Conservation (phyloP, 2,888 invertebrate species). For the Agriopis marginaria region DNA sequence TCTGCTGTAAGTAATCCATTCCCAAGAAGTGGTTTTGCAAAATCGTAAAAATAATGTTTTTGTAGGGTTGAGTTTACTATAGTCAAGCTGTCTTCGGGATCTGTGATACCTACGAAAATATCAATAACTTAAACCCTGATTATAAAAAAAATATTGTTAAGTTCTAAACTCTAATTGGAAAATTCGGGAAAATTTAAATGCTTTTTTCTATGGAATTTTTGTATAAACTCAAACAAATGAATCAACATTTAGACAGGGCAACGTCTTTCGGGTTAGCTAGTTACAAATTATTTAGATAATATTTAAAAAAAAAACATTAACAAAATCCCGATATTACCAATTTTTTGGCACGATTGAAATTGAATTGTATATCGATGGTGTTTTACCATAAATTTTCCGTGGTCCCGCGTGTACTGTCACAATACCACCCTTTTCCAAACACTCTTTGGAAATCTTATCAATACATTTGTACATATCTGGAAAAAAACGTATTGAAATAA, state of each 20-base stretch:
- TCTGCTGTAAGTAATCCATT: slow-evolving; percentile 71
- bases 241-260: too few species aligned
- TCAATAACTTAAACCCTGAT: not conserved
- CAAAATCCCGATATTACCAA: too few species aligned
- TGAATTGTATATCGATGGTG: too few species aligned
- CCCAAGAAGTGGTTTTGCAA: slow-evolving; percentile 72
- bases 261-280: too few species aligned
- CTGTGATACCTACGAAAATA: slow-evolving; percentile 62
- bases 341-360: too few species aligned
- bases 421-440: slow-evolving; percentile 11
- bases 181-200: too few species aligned
- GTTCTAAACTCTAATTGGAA: too few species aligned
- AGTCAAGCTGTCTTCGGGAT: slow-evolving; percentile 69
- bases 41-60: slow-evolving; percentile 69
- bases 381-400: slow-evolving; percentile 14
- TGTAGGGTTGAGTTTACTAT: slow-evolving; percentile 67
- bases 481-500: slow-evolving; percentile 11
- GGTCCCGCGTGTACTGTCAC: slow-evolving; percentile 6
- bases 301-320: too few species aligned
- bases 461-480: slow-evolving; percentile 14
- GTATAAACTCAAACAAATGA: too few species aligned
- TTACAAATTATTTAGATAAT: too few species aligned
- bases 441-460: slow-evolving; percentile 13
- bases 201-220: too few species aligned
- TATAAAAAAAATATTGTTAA: too few species aligned